Percentiles rank a stretch among this genome's conserved stretches.
phyloP scores from a whole-genome alignment of 2,113 vertebrate genomes.

The Psettodes erumei region DNA sequence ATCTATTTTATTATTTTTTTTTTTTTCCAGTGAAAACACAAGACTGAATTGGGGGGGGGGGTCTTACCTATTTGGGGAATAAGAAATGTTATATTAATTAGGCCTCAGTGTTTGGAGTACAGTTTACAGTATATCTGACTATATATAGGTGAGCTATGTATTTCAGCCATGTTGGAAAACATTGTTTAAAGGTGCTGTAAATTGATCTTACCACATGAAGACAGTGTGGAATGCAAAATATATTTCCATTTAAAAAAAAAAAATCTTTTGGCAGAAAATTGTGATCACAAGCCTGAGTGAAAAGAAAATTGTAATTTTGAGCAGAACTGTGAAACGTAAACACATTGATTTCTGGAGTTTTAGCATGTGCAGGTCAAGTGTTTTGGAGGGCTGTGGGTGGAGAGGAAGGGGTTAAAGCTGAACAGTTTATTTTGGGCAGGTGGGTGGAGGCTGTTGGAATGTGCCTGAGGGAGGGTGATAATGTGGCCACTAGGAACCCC shows the following conservation, averaged over 20 bases:
- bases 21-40: too few relatives aligned
- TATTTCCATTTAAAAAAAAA: too few relatives aligned
- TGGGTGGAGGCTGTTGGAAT: constrained; percentile 85
- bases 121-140: background rate
- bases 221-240: too few relatives aligned
- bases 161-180: background rate
- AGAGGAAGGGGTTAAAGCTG: constrained; percentile 76
- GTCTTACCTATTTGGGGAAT: too few relatives aligned
- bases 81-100: background rate
- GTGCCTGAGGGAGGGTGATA: constrained; percentile 84
- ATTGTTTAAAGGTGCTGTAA: background rate
- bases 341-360: constrained; percentile 1
- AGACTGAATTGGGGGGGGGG: too few relatives aligned
- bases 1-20: too few relatives aligned
- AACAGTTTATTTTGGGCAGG: constrained; percentile 84
- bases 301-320: background rate
- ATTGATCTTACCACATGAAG: too few relatives aligned
- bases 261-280: too few relatives aligned
- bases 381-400: constrained; percentile 28
- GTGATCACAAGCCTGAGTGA: background rate
- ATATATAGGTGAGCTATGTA: background rate
- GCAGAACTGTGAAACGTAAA: background rate
- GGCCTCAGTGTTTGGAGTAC: background rate
- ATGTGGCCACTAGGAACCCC: constrained; percentile 77
- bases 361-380: background rate